phyloP scores from a whole-genome alignment of 2,113 vertebrate species.

The Nansenia antarctica region DNA sequence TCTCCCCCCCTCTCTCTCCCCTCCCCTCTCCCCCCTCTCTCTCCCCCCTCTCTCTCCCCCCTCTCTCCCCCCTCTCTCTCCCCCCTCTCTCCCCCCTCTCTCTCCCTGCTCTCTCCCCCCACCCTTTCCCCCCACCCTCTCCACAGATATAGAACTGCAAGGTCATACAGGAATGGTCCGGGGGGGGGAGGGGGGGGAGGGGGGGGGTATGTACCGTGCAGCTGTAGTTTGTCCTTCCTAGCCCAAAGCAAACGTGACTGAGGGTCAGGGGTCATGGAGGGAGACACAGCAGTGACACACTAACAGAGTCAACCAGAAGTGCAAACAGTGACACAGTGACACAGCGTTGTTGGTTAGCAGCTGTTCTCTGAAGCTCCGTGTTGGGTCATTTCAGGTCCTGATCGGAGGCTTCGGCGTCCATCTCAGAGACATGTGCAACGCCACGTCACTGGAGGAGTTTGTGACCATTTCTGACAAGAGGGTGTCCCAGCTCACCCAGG shows the following conservation, averaged over 20 bases:
- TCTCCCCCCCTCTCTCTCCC: not conserved
- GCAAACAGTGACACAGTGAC: too few relatives aligned
- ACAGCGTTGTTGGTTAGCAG: too few relatives aligned
- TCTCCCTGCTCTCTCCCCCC: not conserved
- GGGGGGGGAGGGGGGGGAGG: too few relatives aligned
- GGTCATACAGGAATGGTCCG: not conserved
- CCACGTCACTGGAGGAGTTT: conserved; percentile 75
- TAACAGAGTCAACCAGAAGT: too few relatives aligned
- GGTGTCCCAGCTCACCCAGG: conserved; percentile 63
- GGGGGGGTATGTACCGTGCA: too few relatives aligned
- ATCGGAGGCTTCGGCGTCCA: conserved; percentile 84
- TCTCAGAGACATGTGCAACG: conserved; percentile 83
- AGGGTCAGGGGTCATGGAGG: too few relatives aligned
- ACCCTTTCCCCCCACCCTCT: not conserved
- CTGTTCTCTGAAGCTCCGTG: too few relatives aligned
- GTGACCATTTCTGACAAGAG: conserved; percentile 76
- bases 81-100: not conserved
- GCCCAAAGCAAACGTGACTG: too few relatives aligned
- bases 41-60: not conserved
- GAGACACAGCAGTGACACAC: too few relatives aligned
- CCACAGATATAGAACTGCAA: not conserved
- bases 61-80: not conserved
- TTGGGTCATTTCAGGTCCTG: conserved; percentile 84
- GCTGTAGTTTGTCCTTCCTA: too few relatives aligned
- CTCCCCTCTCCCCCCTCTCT: not conserved